phyloP scores from a whole-genome alignment of 2,888 invertebrate species.

The Sinelater perroti region DNA sequence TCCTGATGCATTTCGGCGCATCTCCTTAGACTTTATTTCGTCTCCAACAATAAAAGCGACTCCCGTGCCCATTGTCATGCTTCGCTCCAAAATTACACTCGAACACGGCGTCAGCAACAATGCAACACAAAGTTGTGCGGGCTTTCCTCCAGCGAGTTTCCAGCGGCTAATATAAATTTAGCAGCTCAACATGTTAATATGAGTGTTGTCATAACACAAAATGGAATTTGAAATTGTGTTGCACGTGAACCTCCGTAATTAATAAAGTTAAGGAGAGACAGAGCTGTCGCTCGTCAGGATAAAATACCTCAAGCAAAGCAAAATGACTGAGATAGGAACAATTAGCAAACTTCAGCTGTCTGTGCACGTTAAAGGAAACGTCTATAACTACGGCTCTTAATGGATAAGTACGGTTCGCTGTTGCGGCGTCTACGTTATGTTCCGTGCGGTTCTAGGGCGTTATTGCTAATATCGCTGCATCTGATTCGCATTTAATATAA shows the following conservation, averaged over 20 bases:
- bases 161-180: conserved; percentile 11
- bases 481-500: no score
- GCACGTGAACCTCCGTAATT: conserved; percentile 10
- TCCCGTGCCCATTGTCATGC: not conserved
- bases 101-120: not conserved
- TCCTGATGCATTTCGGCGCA: not conserved
- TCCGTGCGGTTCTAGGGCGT: no score
- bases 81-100: not conserved
- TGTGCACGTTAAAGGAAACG: conserved; percentile 6
- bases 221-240: conserved; percentile 10
- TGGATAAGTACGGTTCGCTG: conserved; percentile 13
- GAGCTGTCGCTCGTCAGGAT: conserved; percentile 4
- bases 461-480: no score
- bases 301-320: conserved; percentile 16
- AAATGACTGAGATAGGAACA: conserved; percentile 17
- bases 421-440: conserved; percentile 12
- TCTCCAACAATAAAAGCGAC: not conserved
- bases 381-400: conserved; percentile 11
- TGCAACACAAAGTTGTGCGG: not conserved
- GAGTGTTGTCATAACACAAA: conserved; percentile 4
- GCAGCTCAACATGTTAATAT: conserved; percentile 8
- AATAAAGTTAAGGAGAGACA: conserved; percentile 12
- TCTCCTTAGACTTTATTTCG: not conserved
- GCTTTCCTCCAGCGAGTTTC: not conserved
- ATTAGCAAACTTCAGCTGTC: conserved; percentile 20